phyloP scores from a whole-genome alignment of 2,888 invertebrate genomes.

The Sylvicola cinctus region DNA sequence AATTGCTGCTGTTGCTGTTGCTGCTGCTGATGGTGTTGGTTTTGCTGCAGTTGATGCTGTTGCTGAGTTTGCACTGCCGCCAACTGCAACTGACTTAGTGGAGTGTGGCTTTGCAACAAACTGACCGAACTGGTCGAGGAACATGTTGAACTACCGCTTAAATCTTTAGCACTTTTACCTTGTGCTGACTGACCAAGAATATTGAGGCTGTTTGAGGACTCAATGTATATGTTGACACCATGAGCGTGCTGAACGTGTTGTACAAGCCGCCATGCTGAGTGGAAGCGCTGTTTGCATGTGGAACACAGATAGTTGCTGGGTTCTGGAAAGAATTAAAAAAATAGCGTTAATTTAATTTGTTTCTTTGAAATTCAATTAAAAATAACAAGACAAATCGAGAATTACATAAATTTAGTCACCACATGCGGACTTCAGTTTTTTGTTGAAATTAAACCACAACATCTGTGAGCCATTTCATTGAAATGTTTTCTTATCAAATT shows the following conservation, averaged over 20 bases:
- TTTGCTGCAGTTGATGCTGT: conserved; percentile 23
- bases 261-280: conserved; percentile 87
- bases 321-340: conserved; percentile 41
- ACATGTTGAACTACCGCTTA: conserved; percentile 11
- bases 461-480: no score
- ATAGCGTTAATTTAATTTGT: no score
- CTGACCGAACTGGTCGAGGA: conserved; percentile 10
- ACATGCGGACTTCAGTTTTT: no score
- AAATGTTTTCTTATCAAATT: no score
- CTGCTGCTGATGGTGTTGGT: conserved; percentile 17
- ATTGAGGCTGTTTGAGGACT: conserved; percentile 23
- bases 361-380: no score
- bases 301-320: conserved; percentile 87
- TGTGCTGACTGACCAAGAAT: conserved; percentile 12
- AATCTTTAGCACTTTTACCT: conserved; percentile 10
- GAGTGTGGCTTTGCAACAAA: conserved; percentile 9
- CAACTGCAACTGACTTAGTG: conserved; percentile 11
- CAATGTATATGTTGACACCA: conserved; percentile 81
- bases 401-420: no score
- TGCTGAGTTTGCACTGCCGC: conserved; percentile 11
- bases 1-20: conserved; percentile 28
- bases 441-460: no score
- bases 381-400: no score
- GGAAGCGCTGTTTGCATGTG: conserved; percentile 77
- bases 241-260: conserved; percentile 91